Conservation (phyloP, 2,888 invertebrate species). For the Eucera pruinosa region DNA sequence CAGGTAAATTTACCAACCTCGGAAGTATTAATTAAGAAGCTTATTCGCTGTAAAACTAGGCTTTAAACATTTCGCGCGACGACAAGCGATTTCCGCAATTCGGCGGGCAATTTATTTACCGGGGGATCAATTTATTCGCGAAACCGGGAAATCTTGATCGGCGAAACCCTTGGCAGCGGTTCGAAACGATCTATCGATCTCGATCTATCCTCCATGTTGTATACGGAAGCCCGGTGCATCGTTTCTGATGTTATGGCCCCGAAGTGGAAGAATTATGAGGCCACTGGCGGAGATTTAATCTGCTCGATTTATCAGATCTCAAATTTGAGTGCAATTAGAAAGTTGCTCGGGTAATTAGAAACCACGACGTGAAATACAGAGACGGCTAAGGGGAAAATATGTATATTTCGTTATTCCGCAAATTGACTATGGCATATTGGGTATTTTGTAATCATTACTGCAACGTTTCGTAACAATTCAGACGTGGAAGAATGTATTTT, state of each 20-base stretch:
- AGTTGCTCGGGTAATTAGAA: conserved; percentile 28
- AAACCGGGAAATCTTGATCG: conserved; percentile 49
- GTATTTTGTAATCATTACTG: no score
- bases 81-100: conserved; percentile 37
- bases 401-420: no score
- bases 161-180: conserved; percentile 11
- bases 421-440: no score
- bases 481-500: no score
- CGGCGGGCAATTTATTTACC: conserved; percentile 29
- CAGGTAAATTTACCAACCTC: neutral
- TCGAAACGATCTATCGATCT: conserved; percentile 34
- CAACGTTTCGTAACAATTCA: no score
- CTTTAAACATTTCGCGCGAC: conserved; percentile 15
- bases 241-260: conserved; percentile 40
- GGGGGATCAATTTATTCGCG: conserved; percentile 32
- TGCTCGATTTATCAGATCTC: conserved; percentile 31
- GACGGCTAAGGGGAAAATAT: no score
- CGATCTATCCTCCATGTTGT: conserved; percentile 32
- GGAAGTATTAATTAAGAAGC: conserved; percentile 19
- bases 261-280: conserved; percentile 33
- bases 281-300: conserved; percentile 11
- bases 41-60: neutral
- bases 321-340: conserved; percentile 20
- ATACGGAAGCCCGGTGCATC: conserved; percentile 33
- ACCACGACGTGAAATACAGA: conserved; percentile 23